phyloP scores from a whole-genome alignment of 2,797 vertebrate genomes.

The Falco columbarius region DNA sequence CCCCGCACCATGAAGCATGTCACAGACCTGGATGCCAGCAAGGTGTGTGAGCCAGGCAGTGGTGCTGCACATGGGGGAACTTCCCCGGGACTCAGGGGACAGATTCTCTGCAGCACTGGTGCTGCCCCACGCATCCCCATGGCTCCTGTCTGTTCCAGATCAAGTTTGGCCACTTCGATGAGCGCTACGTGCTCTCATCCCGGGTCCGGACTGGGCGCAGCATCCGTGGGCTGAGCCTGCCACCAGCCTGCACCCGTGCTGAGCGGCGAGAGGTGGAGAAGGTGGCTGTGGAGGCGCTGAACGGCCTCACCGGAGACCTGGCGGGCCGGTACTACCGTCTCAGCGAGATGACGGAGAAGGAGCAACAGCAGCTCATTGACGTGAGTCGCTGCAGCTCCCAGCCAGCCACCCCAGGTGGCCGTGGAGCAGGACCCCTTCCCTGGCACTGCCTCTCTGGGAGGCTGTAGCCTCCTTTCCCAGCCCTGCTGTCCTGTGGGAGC shows the following conservation, averaged over 20 bases:
- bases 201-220: slow-evolving; percentile 96
- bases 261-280: slow-evolving; percentile 94
- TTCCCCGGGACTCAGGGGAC: background rate
- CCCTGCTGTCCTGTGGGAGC: background rate
- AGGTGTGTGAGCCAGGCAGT: slow-evolving; percentile 75
- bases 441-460: rapidly evolving
- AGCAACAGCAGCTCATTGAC: slow-evolving; percentile 96
- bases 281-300: slow-evolving; percentile 88
- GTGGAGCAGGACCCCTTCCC: background rate
- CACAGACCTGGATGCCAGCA: slow-evolving; percentile 91
- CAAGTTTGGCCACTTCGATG: slow-evolving; percentile 89
- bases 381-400: slow-evolving; percentile 75
- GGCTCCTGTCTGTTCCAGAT: slow-evolving; percentile 76
- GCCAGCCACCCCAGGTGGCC: rapidly evolving
- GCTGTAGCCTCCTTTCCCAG: background rate
- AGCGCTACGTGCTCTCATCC: slow-evolving; percentile 93
- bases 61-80: rapidly evolving
- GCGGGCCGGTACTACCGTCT: slow-evolving; percentile 91
- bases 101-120: background rate
- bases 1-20: slow-evolving; percentile 89
- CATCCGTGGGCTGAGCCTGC: slow-evolving; percentile 93
- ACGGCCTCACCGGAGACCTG: slow-evolving; percentile 87
- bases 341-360: slow-evolving; percentile 88
- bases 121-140: rapidly evolving
- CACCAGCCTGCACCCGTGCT: slow-evolving; percentile 91